phyloP scores from a whole-genome alignment of 2,888 invertebrate species.

The Drosophila emarginata region DNA sequence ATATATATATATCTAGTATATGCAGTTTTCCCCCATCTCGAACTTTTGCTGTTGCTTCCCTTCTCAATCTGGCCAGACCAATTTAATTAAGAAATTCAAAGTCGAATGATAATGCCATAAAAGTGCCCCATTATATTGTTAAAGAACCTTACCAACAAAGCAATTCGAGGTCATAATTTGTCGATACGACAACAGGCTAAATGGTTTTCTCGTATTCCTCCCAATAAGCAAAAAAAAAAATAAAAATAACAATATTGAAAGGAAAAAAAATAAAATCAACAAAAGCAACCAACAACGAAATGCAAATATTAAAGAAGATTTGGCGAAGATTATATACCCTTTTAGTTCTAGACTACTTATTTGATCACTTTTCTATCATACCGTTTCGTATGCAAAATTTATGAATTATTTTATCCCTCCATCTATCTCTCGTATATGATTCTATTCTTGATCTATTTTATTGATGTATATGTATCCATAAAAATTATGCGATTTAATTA shows the following conservation, averaged over 20 bases:
- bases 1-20: neutral
- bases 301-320: constrained; percentile 41
- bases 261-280: neutral
- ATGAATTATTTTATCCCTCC: too few relatives aligned
- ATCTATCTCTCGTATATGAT: too few relatives aligned
- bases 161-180: constrained; percentile 59
- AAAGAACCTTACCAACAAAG: constrained; percentile 41
- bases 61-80: constrained; percentile 9
- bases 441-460: too few relatives aligned
- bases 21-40: neutral
- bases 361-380: too few relatives aligned
- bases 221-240: neutral
- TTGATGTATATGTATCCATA: too few relatives aligned
- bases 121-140: constrained; percentile 37
- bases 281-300: constrained; percentile 31
- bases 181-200: constrained; percentile 38
- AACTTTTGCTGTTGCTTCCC: too few relatives aligned
- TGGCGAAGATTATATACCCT: too few relatives aligned
- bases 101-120: constrained; percentile 25
- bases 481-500: too few relatives aligned
- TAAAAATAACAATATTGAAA: constrained; percentile 21
- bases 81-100: constrained; percentile 59
- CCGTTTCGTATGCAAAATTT: too few relatives aligned
- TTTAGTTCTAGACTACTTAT: too few relatives aligned
- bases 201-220: constrained; percentile 28